Evolutionary conservation across 2,797 vertebrate genomes (phyloP).

Genomic region (Agapornis canus): DNA sequence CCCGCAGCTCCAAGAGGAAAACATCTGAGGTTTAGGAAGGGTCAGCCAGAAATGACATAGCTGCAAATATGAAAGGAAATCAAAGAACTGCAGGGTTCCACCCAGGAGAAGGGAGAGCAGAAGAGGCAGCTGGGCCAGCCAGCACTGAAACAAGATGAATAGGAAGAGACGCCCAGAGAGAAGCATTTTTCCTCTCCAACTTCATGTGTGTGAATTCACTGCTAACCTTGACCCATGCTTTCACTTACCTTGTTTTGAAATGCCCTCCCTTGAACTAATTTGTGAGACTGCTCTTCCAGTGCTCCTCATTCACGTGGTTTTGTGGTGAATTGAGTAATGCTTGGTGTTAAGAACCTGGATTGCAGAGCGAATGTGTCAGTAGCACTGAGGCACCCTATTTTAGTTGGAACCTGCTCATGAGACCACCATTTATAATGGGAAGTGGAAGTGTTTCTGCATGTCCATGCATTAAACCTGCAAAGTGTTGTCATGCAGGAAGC

Average conservation of each 20-base stretch:
- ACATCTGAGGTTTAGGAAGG: conserved; percentile 14
- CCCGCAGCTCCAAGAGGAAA: conserved; percentile 12
- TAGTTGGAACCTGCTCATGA: not conserved
- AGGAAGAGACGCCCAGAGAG: not conserved
- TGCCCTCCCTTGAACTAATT: not conserved
- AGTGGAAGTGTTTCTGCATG: not conserved
- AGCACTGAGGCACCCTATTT: rapidly evolving
- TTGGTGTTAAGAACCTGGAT: not conserved
- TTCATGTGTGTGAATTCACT: not conserved
- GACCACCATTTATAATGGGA: not conserved
- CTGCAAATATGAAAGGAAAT: not conserved
- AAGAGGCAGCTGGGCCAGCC: not conserved
- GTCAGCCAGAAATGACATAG: conserved; percentile 43
- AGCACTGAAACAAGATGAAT: not conserved
- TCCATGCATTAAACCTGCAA: not conserved
- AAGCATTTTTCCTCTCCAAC: not conserved
- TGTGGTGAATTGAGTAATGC: not conserved
- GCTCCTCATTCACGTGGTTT: not conserved
- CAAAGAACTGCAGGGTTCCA: conserved; percentile 16
- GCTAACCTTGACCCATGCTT: not conserved
- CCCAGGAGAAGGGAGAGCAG: not conserved
- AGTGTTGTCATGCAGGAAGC: not conserved
- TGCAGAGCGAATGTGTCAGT: not conserved
- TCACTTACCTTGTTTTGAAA: not conserved
- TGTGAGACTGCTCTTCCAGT: not conserved